These are phyloP conservation scores for Desmodus rotundus DNA, from an alignment of 2,113 vertebrate species.

Conservation along the genomic window DNA sequence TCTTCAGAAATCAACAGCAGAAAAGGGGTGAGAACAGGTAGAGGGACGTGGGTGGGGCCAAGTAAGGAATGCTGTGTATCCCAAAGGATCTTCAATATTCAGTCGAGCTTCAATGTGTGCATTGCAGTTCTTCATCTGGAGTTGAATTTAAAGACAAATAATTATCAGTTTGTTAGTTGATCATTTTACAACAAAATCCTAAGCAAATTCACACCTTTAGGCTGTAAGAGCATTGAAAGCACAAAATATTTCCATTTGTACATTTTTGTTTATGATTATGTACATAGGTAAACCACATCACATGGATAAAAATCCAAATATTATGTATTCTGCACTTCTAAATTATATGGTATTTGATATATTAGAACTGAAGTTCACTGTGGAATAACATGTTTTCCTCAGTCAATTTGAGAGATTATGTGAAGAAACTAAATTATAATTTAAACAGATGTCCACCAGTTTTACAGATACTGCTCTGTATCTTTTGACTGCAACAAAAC, in stretches of 20 bases:
- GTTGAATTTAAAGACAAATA: not conserved
- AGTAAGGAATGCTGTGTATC: not conserved
- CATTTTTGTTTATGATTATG: not conserved
- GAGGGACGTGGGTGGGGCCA: no score
- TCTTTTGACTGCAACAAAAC: not conserved
- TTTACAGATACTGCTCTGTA: constrained; percentile 35
- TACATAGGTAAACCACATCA: not conserved
- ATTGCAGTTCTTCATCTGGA: not conserved
- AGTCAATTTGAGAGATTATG: constrained; percentile 69
- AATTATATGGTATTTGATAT: constrained; percentile 54
- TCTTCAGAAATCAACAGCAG: not conserved
- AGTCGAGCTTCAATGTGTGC: not conserved
- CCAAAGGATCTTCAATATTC: not conserved
- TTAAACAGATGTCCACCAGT: constrained; percentile 58
- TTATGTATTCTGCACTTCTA: not conserved
- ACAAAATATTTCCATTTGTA: not conserved
- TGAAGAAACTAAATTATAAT: constrained; percentile 69
- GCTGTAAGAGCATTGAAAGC: not conserved
- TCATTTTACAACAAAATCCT: not conserved
- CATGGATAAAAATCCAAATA: not conserved
- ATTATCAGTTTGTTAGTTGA: not conserved
- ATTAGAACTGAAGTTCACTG: constrained; percentile 67
- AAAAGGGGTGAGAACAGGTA: not conserved
- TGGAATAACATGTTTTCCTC: constrained; percentile 71
- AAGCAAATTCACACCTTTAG: not conserved